Evolutionary conservation across 2,113 vertebrate species (phyloP).

Genomic region (Cavia aperea): DNA sequence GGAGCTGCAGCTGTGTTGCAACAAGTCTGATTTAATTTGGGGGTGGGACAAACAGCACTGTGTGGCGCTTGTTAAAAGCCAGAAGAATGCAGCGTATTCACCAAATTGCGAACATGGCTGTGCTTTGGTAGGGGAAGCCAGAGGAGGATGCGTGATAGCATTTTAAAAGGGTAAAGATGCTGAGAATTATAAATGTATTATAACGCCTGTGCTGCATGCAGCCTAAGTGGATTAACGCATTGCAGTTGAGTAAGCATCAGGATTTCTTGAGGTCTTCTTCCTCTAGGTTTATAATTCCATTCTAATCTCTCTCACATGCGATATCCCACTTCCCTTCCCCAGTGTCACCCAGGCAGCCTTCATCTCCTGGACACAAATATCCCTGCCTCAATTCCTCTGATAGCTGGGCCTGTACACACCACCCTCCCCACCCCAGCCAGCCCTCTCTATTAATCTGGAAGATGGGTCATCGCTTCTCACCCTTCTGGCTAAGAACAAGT

Average conservation of each 20-base stretch:
- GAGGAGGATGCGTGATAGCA: constrained; percentile 7
- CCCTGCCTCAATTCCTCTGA: not conserved
- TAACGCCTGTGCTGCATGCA: not conserved
- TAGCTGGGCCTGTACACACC: not conserved
- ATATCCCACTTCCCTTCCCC: not conserved
- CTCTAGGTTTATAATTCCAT: constrained; percentile 62
- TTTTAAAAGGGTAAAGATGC: constrained; percentile 46
- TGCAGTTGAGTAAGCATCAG: not conserved
- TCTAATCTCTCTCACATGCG: not conserved
- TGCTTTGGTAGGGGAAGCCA: constrained; percentile 9
- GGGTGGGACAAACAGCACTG: constrained; percentile 59
- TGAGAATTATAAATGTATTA: constrained; percentile 41
- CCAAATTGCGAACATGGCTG: constrained; percentile 7
- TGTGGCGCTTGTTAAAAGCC: constrained; percentile 53
- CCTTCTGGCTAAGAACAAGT: not conserved
- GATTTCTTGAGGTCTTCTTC: constrained; percentile 33
- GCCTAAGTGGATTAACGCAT: constrained; percentile 52
- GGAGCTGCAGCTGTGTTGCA: constrained; percentile 66
- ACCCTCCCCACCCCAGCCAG: too few relatives aligned
- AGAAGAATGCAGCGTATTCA: constrained; percentile 65
- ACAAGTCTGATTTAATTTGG: constrained; percentile 62
- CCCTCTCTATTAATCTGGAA: constrained; percentile 63
- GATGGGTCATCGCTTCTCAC: not conserved
- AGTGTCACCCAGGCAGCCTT: not conserved
- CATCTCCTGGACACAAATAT: not conserved